Evolutionary conservation across 2,797 vertebrate species (phyloP).

Genomic region (Mormyrus hasselquistii): DNA sequence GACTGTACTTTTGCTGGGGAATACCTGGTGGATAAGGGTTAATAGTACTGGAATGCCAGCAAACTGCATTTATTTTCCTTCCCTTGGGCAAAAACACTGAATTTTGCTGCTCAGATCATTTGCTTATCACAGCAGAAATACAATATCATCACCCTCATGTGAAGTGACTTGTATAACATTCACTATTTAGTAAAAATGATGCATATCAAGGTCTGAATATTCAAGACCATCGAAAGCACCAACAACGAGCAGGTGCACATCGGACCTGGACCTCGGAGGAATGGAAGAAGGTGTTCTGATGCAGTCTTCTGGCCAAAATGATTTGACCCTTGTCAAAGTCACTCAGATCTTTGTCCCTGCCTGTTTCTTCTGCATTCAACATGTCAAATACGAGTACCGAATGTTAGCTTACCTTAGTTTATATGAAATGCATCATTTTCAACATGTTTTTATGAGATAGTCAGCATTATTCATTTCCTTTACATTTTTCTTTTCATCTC

Average conservation of each 20-base stretch:
- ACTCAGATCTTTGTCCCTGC: background rate
- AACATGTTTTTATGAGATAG: background rate
- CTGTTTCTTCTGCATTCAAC: background rate
- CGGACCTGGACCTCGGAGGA: background rate
- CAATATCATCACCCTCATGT: background rate
- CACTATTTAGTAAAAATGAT: background rate
- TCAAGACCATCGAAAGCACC: background rate
- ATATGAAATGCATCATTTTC: background rate
- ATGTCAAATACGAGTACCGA: background rate
- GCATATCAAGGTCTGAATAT: background rate
- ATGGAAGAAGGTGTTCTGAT: background rate
- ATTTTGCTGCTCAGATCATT: constrained; percentile 13
- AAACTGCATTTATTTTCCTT: background rate
- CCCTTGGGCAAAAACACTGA: background rate
- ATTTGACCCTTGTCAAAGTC: background rate
- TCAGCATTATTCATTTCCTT: background rate
- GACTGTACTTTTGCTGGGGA: background rate
- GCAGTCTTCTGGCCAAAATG: background rate
- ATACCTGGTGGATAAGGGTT: background rate
- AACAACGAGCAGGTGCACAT: background rate
- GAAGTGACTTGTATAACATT: background rate
- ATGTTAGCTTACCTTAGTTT: background rate
- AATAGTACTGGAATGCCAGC: background rate
- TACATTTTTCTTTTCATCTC: constrained; percentile 18
- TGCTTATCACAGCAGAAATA: constrained; percentile 14